These are phyloP conservation scores for Eretmochelys imbricata DNA, from an alignment of 2,113 vertebrate genomes.

Conservation along the genomic window DNA sequence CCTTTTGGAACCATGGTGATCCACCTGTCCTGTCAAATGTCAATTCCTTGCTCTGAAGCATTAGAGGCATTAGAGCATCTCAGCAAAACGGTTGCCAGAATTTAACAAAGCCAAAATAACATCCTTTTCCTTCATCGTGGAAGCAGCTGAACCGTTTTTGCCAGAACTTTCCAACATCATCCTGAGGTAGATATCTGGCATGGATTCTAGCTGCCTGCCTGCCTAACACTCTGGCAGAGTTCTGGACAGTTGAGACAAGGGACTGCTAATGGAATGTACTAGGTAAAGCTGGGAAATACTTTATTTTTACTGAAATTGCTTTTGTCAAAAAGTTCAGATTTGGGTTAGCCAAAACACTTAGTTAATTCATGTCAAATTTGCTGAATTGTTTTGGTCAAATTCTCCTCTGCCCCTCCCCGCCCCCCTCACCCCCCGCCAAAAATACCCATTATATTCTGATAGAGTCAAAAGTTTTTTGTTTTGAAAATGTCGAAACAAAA, in stretches of 20 bases:
- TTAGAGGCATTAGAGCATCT: not conserved
- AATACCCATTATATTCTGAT: too few species aligned
- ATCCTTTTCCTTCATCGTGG: not conserved
- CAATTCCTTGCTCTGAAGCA: not conserved
- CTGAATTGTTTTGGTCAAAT: too few species aligned
- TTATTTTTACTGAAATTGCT: too few species aligned
- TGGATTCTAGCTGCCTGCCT: not conserved
- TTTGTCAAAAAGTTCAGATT: too few species aligned
- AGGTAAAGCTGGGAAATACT: not conserved
- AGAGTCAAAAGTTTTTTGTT: too few species aligned
- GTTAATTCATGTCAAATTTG: too few species aligned
- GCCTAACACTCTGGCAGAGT: not conserved
- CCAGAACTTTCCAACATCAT: not conserved
- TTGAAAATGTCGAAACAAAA: too few species aligned
- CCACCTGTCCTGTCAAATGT: not conserved
- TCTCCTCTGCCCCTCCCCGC: too few species aligned
- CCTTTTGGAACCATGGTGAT: not conserved
- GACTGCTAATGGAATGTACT: not conserved
- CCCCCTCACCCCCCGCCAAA: too few species aligned
- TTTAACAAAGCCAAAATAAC: not conserved
- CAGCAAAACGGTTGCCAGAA: not conserved
- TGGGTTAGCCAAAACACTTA: too few species aligned
- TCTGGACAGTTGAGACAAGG: not conserved
- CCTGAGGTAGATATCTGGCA: not conserved
- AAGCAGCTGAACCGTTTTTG: not conserved